Evolutionary conservation across 1,140 invertebrate species (phyloP), one percentile per base, ranked within the genome.

Genomic region (Uloborus diversus): DNA sequence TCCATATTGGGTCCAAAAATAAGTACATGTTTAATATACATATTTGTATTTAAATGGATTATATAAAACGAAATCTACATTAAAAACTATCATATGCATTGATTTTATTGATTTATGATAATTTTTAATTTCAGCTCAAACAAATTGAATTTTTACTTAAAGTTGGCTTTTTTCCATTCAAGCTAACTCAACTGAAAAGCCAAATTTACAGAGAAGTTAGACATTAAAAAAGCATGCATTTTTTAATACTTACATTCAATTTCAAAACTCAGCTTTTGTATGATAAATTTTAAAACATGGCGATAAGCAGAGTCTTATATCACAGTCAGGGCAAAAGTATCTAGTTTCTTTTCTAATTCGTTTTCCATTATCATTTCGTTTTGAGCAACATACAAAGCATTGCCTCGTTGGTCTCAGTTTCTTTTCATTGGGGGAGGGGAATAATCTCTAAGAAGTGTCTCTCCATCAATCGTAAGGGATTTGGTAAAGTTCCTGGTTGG

Each of bases 281-380:
- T 42, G 64, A 23, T 68, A 68, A 68, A 20, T 68, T 68, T 68
- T 53, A 68, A 68, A 68, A 20, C 64, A 68, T 68, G 64, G 64
- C 47, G 49, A 49, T 49, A 49, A 68, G 23, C 64, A 68, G 13
- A 68, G 49, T 68, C 64, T 33, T 13, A 68, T 33, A 49, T 53
- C 49, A 66, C 64, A 66, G 42, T 66, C 64, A 23, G 37, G 37
- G 28, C 64, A 66, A 53, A 47, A 66, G 42, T 47, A 66, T 66
- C 64, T 66, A 7, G 64, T 33, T 66, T 66, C 64, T 23, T 66
- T 66, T 23, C 64, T 53, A 20, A 66, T 27, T 27, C 64, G 25
- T 66, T 66, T 66, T 66, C 32, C 64, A 66, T 4, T 11, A 66
- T 47, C 20, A 42, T 66, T 53, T 28, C 20, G 20, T 53, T 66